Conservation (phyloP, 2,797 vertebrate genomes). For the Decapterus maruadsi region DNA sequence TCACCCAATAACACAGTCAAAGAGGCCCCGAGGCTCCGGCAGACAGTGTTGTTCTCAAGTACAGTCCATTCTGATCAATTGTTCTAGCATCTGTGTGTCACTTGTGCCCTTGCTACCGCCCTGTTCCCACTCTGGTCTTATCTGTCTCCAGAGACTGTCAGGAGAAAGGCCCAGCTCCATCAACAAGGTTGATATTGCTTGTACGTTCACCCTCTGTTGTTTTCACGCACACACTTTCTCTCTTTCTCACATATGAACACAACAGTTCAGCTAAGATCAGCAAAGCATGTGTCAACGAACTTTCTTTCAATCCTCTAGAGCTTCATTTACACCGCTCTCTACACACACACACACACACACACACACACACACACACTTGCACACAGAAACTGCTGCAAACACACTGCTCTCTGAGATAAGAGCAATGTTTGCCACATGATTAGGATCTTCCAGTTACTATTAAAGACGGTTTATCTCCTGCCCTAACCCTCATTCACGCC, state of each 20-base stretch:
- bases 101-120: constrained; percentile 47
- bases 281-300: constrained; percentile 44
- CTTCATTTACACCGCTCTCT: constrained; percentile 57
- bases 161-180: constrained; percentile 48
- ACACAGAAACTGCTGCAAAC: constrained; percentile 30
- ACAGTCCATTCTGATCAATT: constrained; percentile 60
- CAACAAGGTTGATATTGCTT: constrained; percentile 43
- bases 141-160: constrained; percentile 51
- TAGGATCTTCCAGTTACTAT: constrained; percentile 79
- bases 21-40: constrained; percentile 27
- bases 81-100: constrained; percentile 45
- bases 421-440: constrained; percentile 74
- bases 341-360: constrained; percentile 9
- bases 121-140: constrained; percentile 59
- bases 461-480: constrained; percentile 78
- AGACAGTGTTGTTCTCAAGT: constrained; percentile 42
- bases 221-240: constrained; percentile 38
- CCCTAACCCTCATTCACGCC: constrained; percentile 60
- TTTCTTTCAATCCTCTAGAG: constrained; percentile 55
- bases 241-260: constrained; percentile 42
- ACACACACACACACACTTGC: constrained; percentile 15
- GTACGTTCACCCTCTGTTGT: constrained; percentile 35
- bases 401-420: constrained; percentile 73
- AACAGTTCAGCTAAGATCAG: constrained; percentile 58
- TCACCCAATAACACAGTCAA: constrained; percentile 41